These are phyloP conservation scores for Zaprionus africanus DNA, from an alignment of 1,140 invertebrate species.

Conservation along the genomic window DNA sequence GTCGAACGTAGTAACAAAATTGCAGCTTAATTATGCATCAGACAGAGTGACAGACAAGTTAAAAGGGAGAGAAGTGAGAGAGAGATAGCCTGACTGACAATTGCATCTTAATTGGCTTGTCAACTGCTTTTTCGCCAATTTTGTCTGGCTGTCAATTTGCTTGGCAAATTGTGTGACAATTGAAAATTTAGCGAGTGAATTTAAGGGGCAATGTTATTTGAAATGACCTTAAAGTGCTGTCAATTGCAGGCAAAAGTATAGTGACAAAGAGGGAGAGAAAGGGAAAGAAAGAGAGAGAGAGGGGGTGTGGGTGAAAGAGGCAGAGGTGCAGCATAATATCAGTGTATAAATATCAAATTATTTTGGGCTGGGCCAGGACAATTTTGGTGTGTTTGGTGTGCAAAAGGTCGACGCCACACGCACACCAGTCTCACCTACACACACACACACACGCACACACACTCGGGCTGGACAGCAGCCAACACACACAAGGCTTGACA, in stretches of 20 bases:
- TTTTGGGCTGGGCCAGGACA: conserved; percentile 3
- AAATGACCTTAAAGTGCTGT: not conserved
- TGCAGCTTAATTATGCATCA: not conserved
- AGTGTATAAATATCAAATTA: conserved; percentile 2
- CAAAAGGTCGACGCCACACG: conserved; percentile 11
- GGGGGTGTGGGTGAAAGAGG: not conserved
- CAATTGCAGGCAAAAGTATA: not conserved
- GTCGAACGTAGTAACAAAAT: not conserved
- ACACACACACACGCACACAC: conserved; percentile 17
- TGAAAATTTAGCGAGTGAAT: not conserved
- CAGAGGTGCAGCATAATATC: not conserved
- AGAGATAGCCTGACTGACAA: not conserved
- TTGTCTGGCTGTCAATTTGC: conserved; percentile 6
- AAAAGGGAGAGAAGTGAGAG: not conserved
- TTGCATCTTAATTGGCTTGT: not conserved
- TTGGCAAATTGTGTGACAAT: not conserved
- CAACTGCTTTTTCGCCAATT: not conserved
- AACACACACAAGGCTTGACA: conserved; percentile 52
- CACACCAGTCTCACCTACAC: conserved; percentile 9
- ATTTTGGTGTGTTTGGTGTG: conserved; percentile 28
- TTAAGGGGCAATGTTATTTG: not conserved
- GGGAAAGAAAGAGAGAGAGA: not conserved
- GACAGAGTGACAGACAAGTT: not conserved
- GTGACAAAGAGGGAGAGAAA: not conserved
- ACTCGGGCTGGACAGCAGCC: conserved; percentile 3